Evolutionary conservation across 1,140 invertebrate species (phyloP).

Genomic region (Drosophila nikananu): DNA sequence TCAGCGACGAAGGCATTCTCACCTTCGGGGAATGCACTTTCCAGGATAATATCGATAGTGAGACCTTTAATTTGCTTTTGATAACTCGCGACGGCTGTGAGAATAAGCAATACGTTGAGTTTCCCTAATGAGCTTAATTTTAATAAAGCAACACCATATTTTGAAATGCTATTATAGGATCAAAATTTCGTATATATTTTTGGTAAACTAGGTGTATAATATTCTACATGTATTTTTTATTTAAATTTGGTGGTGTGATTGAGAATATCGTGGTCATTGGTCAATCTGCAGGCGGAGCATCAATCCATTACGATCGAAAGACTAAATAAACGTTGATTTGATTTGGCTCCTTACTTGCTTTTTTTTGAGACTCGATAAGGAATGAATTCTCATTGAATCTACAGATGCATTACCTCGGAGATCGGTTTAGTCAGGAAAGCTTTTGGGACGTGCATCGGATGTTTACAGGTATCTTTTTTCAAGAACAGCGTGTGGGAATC

Average conservation of each 20-base stretch:
- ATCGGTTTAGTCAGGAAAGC: neutral
- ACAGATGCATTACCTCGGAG: too few relatives aligned
- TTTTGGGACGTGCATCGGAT: neutral
- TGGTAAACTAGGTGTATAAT: neutral
- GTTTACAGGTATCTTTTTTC: too few relatives aligned
- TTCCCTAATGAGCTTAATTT: conserved; percentile 8
- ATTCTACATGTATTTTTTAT: too few relatives aligned
- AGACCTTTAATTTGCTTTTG: conserved; percentile 14
- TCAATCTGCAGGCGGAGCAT: conserved; percentile 87
- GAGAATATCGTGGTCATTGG: conserved; percentile 86
- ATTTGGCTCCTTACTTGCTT: too few relatives aligned
- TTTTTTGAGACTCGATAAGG: too few relatives aligned
- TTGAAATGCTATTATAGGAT: neutral
- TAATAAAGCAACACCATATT: conserved; percentile 12
- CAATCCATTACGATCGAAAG: conserved; percentile 86
- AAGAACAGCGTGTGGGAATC: neutral
- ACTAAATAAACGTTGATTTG: conserved; percentile 52
- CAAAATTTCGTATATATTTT: neutral
- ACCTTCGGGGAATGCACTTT: conserved; percentile 30
- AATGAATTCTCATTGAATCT: neutral
- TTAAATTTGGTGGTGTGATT: too few relatives aligned
- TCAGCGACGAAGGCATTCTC: conserved; percentile 6
- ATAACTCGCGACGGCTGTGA: conserved; percentile 24
- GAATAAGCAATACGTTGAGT: conserved; percentile 26
- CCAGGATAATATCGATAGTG: conserved; percentile 29